Evolutionary conservation across 2,888 invertebrate genomes (phyloP).

Genomic region (Fragum fragum): DNA sequence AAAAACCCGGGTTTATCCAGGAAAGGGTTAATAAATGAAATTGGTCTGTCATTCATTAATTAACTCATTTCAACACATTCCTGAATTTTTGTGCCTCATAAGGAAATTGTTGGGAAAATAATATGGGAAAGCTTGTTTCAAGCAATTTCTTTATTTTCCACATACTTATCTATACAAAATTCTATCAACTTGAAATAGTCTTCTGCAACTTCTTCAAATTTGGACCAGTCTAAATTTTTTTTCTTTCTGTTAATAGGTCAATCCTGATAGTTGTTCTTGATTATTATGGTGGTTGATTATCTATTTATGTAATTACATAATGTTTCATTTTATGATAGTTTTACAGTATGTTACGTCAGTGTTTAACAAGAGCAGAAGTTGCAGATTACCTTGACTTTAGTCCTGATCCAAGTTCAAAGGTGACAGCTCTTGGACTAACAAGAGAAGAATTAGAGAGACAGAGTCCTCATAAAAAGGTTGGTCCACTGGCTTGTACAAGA

Average conservation of each 20-base stretch:
- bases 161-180: background rate
- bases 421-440: conserved; percentile 80
- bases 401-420: conserved; percentile 77
- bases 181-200: background rate
- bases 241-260: background rate
- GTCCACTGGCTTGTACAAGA: no score
- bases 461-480: conserved; percentile 81
- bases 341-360: conserved; percentile 78
- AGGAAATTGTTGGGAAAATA: background rate
- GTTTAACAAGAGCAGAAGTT: conserved; percentile 79
- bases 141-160: conserved; percentile 17
- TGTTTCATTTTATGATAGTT: conserved; percentile 75
- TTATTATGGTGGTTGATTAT: no score
- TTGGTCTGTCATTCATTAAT: no score
- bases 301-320: no score
- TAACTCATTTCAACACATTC: background rate
- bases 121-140: background rate
- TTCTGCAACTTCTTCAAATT: background rate
- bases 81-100: background rate
- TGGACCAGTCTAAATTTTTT: background rate
- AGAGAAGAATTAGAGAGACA: conserved; percentile 69
- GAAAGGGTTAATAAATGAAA: no score
- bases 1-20: no score
- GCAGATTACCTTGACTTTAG: conserved; percentile 80
- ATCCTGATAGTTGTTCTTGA: no score